phyloP scores from a whole-genome alignment of 2,113 vertebrate species.

The Anolis carolinensis region DNA sequence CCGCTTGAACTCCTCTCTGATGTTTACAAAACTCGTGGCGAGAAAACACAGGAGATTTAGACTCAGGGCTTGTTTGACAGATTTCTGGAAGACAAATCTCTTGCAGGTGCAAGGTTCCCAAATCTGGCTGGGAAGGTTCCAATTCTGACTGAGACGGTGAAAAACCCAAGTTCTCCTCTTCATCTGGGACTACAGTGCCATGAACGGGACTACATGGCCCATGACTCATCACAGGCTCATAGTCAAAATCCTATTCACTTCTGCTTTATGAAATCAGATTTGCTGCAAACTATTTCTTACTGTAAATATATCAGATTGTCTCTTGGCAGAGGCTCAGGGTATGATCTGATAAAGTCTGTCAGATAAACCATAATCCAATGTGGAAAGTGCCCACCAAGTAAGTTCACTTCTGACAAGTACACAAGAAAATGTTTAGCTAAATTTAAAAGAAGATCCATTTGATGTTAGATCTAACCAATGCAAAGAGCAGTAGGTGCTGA shows the following conservation, averaged over 20 bases:
- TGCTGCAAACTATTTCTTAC: neutral
- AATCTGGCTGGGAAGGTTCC: too few relatives aligned
- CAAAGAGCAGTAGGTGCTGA: accelerated
- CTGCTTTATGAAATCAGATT: neutral
- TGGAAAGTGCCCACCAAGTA: accelerated
- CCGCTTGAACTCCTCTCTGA: too few relatives aligned
- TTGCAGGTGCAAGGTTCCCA: too few relatives aligned
- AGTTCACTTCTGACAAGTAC: neutral
- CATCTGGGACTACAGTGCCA: too few relatives aligned
- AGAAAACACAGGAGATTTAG: too few relatives aligned
- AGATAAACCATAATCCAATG: neutral
- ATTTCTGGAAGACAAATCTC: too few relatives aligned
- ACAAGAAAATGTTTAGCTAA: neutral
- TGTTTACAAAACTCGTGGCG: too few relatives aligned
- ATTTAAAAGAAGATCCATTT: neutral
- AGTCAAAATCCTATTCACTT: neutral
- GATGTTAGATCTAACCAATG: neutral
- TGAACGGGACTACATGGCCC: too few relatives aligned
- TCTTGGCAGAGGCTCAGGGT: neutral
- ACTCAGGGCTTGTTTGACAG: too few relatives aligned
- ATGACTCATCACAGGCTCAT: too few relatives aligned
- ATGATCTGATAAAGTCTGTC: neutral
- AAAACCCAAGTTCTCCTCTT: too few relatives aligned
- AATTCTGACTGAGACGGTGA: too few relatives aligned
- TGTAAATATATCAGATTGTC: slow-evolving; percentile 1